Evolutionary conservation across 2,888 invertebrate genomes (phyloP).

Genomic region (Furcula furcula): DNA sequence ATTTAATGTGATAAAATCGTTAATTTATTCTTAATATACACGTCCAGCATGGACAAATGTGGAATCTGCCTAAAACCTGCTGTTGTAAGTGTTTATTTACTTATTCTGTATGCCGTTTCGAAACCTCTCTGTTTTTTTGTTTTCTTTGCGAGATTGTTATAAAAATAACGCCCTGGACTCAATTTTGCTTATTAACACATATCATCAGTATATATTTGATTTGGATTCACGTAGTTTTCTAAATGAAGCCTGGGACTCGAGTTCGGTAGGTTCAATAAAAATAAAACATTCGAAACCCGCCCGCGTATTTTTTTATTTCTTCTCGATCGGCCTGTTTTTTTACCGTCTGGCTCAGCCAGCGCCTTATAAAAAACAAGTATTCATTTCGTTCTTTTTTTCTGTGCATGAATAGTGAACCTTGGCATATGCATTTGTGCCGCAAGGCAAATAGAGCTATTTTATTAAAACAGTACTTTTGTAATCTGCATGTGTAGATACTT

Average conservation of each 20-base stretch:
- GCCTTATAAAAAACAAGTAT: conserved; percentile 64
- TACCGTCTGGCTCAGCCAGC: conserved; percentile 74
- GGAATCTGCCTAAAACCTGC: conserved; percentile 72
- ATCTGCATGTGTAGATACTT: too few species aligned
- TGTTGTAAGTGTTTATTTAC: conserved; percentile 56
- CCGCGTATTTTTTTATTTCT: conserved; percentile 74
- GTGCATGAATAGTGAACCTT: conserved; percentile 37
- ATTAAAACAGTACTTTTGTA: too few species aligned
- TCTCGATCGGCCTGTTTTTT: conserved; percentile 66
- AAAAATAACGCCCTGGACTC: conserved; percentile 60
- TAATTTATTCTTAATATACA: conserved; percentile 33
- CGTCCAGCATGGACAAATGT: conserved; percentile 71
- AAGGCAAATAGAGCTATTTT: too few species aligned
- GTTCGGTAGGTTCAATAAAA: conserved; percentile 43
- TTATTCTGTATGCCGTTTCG: conserved; percentile 42
- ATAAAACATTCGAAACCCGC: conserved; percentile 74
- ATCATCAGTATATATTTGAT: too few species aligned
- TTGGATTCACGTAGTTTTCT: too few species aligned
- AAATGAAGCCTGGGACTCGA: too few species aligned
- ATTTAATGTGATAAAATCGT: conserved; percentile 50
- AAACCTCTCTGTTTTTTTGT: conserved; percentile 62
- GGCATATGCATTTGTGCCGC: conserved; percentile 38
- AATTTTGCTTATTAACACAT: too few species aligned
- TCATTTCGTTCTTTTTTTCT: conserved; percentile 38
- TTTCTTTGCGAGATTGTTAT: conserved; percentile 69